phyloP scores from a whole-genome alignment of 2,797 vertebrate genomes.

The Rhinichthys osculus region DNA sequence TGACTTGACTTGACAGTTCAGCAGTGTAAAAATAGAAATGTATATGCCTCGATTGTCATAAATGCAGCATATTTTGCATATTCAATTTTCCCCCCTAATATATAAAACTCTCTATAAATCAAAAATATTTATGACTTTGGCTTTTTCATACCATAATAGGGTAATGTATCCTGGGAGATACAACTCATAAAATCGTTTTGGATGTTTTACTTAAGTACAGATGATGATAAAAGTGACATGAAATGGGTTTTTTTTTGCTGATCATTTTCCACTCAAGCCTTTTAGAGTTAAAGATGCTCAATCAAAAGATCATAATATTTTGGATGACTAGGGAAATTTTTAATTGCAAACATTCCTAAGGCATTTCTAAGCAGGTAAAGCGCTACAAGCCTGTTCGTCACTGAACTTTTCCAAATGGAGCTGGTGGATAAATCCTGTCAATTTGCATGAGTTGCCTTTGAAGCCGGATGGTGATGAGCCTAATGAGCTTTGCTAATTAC shows the following conservation, averaged over 20 bases:
- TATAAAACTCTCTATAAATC: too few relatives aligned
- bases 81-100: too few relatives aligned
- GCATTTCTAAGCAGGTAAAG: slow-evolving; percentile 35
- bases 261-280: too few relatives aligned
- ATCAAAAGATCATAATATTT: background rate
- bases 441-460: slow-evolving; percentile 82
- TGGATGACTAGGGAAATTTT: background rate
- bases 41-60: too few relatives aligned
- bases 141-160: too few relatives aligned
- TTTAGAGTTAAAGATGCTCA: background rate
- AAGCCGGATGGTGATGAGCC: slow-evolving; percentile 82
- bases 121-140: too few relatives aligned
- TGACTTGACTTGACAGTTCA: background rate
- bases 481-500: slow-evolving; percentile 81
- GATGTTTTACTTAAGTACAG: too few relatives aligned
- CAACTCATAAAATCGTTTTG: too few relatives aligned
- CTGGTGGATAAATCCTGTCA: slow-evolving; percentile 76
- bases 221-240: too few relatives aligned
- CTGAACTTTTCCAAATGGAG: slow-evolving; percentile 71
- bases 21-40: background rate
- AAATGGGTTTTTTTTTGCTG: too few relatives aligned
- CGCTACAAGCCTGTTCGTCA: slow-evolving; percentile 13
- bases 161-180: background rate
- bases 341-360: background rate
- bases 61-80: too few relatives aligned